A percentile compares a stretch with the other conserved stretches of the same genome.
These are phyloP conservation scores for Rynchops niger DNA, from an alignment of 2,113 vertebrate species.

Conservation along the genomic window DNA sequence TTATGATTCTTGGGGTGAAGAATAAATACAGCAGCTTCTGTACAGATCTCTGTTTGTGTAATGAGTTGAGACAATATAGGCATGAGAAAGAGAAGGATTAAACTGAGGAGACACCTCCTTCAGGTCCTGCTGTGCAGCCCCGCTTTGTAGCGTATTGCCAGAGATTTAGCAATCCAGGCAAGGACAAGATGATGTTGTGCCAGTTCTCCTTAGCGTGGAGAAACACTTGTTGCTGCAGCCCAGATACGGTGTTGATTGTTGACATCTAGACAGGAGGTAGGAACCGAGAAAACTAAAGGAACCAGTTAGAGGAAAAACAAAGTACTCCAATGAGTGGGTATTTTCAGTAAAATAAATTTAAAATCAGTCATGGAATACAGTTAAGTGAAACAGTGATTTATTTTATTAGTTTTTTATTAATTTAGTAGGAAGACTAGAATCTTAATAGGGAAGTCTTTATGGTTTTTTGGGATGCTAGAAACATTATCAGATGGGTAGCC, in stretches of 20 bases:
- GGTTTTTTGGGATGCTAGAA: background rate
- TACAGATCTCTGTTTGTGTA: background rate
- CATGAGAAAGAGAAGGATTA: background rate
- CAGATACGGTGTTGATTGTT: background rate
- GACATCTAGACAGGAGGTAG: background rate
- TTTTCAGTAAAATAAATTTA: background rate
- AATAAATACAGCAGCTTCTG: background rate
- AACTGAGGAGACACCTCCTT: background rate
- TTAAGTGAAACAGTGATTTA: background rate
- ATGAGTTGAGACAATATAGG: background rate
- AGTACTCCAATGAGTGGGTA: background rate
- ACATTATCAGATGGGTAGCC: background rate
- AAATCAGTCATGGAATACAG: background rate
- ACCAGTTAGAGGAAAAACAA: background rate
- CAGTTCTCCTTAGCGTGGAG: background rate
- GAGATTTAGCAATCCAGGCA: background rate
- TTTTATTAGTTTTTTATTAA: background rate
- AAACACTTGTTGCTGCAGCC: background rate
- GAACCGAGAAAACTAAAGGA: background rate
- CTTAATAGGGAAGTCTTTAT: background rate
- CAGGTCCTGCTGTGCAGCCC: background rate
- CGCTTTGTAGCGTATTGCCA: background rate
- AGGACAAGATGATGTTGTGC: background rate
- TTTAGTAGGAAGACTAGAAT: background rate
- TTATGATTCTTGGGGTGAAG: background rate